Evolutionary conservation across 2,113 vertebrate genomes (phyloP), one percentile per base, ranked within the genome.

Genomic region (Sapayoa aenigma): DNA sequence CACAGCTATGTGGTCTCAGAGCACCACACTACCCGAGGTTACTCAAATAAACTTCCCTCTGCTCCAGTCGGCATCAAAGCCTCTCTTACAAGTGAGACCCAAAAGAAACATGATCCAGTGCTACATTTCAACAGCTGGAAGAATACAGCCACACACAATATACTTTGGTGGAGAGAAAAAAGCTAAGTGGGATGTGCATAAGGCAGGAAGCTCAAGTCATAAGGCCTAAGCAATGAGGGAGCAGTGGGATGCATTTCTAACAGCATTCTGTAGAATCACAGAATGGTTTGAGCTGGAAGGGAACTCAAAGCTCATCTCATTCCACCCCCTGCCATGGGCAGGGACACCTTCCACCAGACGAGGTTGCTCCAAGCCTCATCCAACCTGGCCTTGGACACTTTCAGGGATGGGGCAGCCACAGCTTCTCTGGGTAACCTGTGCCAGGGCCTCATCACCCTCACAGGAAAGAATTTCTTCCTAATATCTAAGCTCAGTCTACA

Each of bases 31-130:
- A 44, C 14, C 41, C 74, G 39, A 78, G 22, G 65, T 74, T 87
- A 62, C 66, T 71, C 77, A 97, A 81, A 96, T 39, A 92, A 92
- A 89, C 50, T 81, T 79, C 69, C 46, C 44, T 67, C 25, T 76
- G 49, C 69, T 72, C 77, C 80, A 67, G 60, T 74, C 33, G 21
- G 53, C 74, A 73, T 52, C 74, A 67, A 82, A 89, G 52, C 30
- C 62, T 14, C 5, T 8, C 66, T 62, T 39, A 30, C 44, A 83
- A 63, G 50, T 47, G 66, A 53, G 87, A 52, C 46, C 68, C 35
- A 50, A 55, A 83, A 88, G 83, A 84, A 97, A 87, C 47, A 62
- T 0, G 4, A 86, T 19, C 46, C 30, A 74, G 53, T 41, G 77
- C 82, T 65, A 11, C 33, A 31, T 52, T 84, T 67, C 87, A 73